Conservation (phyloP, 1,140 invertebrate genomes). For the Rhagoletis zephyria region DNA sequence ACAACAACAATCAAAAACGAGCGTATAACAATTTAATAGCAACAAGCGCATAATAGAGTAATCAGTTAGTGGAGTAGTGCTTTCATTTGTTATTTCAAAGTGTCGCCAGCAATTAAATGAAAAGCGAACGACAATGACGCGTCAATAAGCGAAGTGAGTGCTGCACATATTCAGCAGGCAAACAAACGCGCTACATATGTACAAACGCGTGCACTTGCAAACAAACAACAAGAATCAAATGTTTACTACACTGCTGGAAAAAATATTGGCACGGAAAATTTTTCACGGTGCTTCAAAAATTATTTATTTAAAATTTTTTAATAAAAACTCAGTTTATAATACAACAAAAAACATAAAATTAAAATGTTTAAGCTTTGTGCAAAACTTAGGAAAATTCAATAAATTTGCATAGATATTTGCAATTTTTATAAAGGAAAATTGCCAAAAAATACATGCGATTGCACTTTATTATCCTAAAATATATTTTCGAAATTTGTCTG, state of each 20-base stretch:
- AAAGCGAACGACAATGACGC: conserved; percentile 27
- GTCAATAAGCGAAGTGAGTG: background rate
- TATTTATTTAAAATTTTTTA: too few relatives aligned
- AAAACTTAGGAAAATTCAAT: too few relatives aligned
- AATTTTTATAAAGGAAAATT: too few relatives aligned
- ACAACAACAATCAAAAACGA: background rate
- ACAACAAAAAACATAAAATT: background rate
- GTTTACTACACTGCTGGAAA: too few relatives aligned
- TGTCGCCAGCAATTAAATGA: conserved; percentile 33
- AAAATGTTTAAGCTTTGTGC: background rate
- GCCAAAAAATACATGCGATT: too few relatives aligned
- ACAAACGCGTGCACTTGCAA: background rate
- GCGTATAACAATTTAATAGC: background rate
- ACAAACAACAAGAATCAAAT: background rate
- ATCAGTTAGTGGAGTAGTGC: background rate
- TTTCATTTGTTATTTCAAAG: background rate
- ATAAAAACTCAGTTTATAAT: background rate
- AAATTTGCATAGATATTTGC: too few relatives aligned
- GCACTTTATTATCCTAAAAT: too few relatives aligned
- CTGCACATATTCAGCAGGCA: background rate
- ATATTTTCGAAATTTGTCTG: too few relatives aligned
- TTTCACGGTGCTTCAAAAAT: too few relatives aligned
- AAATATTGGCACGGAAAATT: too few relatives aligned
- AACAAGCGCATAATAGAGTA: conserved; percentile 46
- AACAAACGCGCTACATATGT: background rate